Conservation (phyloP, 2,888 invertebrate genomes). For the Colostygia pectinataria region DNA sequence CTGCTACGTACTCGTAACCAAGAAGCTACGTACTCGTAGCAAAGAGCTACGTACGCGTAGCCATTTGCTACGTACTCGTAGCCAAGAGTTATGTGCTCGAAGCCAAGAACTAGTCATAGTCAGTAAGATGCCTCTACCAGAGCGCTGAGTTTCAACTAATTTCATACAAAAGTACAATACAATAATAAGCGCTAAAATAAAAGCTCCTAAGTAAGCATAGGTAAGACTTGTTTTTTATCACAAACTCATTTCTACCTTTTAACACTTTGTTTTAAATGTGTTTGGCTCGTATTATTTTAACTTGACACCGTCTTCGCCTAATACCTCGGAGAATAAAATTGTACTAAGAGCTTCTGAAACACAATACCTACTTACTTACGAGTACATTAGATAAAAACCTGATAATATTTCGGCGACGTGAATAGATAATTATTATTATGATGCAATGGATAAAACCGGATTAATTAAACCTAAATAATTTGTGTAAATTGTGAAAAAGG, state of each 20-base stretch:
- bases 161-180: too few relatives aligned
- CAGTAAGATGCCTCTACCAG: too few relatives aligned
- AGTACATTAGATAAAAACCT: constrained; percentile 21
- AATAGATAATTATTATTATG: constrained; percentile 1
- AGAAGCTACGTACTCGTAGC: neutral
- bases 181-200: too few relatives aligned
- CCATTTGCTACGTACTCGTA: constrained; percentile 4
- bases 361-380: constrained; percentile 41
- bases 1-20: constrained; percentile 1
- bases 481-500: too few relatives aligned
- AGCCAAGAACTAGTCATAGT: too few relatives aligned
- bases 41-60: constrained; percentile 8
- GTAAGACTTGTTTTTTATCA: too few relatives aligned
- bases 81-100: neutral
- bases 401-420: constrained; percentile 11
- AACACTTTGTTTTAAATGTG: constrained; percentile 16
- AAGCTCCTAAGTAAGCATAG: too few relatives aligned
- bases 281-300: constrained; percentile 36
- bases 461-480: too few relatives aligned
- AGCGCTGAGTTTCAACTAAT: too few relatives aligned
- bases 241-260: constrained; percentile 21
- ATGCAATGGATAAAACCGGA: too few relatives aligned
- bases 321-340: constrained; percentile 55
- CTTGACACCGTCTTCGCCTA: constrained; percentile 46
- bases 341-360: constrained; percentile 62